Percentiles rank a stretch among this genome's conserved stretches.
phyloP scores from a whole-genome alignment of 2,888 invertebrate genomes.

The Apoda limacodes region DNA sequence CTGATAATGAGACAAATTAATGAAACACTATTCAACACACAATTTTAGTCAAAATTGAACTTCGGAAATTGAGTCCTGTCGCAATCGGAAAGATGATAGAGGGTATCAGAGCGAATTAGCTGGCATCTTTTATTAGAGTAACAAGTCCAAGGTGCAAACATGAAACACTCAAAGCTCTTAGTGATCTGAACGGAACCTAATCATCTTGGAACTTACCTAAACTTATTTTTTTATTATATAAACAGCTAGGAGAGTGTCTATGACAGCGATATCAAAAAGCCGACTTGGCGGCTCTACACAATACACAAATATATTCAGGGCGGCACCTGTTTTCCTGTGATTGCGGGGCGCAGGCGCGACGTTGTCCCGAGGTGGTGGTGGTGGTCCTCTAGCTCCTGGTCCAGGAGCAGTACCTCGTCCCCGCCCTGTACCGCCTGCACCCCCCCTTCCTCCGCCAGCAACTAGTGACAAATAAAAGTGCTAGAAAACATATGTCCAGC shows the following conservation, averaged over 20 bases:
- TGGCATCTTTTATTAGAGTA: slow-evolving; percentile 62
- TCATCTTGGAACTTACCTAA: slow-evolving; percentile 58
- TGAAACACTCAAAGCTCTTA: slow-evolving; percentile 72
- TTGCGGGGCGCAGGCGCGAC: slow-evolving; percentile 58
- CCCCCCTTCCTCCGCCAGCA: slow-evolving; percentile 22
- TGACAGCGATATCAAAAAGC: slow-evolving; percentile 40
- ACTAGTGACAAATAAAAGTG: slow-evolving; percentile 8
- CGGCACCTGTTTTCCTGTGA: slow-evolving; percentile 63
- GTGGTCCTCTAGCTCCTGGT: slow-evolving; percentile 90
- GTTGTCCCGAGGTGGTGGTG: slow-evolving; percentile 84
- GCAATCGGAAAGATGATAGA: slow-evolving; percentile 68
- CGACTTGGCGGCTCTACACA: slow-evolving; percentile 27
- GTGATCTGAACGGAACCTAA: slow-evolving; percentile 50
- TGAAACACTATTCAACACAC: too few species aligned
- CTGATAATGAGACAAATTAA: slow-evolving; percentile 21
- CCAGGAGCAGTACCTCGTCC: slow-evolving; percentile 45
- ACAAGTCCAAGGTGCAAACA: slow-evolving; percentile 73
- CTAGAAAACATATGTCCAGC: too few species aligned
- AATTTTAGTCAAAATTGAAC: too few species aligned
- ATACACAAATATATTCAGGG: slow-evolving; percentile 26
- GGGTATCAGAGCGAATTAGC: slow-evolving; percentile 67
- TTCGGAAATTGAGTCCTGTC: slow-evolving; percentile 49
- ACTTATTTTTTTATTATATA: slow-evolving; percentile 27
- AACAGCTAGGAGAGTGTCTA: slow-evolving; percentile 45
- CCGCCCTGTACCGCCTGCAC: slow-evolving; percentile 28